A percentile compares a stretch with the other conserved stretches of the same genome.
These are phyloP conservation scores for Ophion obscuratus DNA, from an alignment of 2,888 invertebrate genomes.

Conservation along the genomic window DNA sequence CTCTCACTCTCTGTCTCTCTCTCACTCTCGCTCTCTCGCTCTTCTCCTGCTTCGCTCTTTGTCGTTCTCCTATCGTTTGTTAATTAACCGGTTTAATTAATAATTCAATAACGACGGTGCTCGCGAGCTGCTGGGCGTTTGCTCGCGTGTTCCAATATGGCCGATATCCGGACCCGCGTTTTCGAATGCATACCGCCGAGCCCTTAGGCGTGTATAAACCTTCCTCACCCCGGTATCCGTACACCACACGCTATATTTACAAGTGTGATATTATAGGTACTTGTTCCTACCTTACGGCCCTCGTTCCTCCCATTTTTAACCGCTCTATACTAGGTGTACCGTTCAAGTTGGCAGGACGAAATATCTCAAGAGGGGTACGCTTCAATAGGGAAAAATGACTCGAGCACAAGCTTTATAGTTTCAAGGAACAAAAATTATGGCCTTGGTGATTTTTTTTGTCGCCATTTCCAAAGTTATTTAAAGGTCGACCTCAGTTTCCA, in stretches of 20 bases:
- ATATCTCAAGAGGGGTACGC: too few species aligned
- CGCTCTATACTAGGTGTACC: background rate
- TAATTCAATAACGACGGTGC: conserved; percentile 77
- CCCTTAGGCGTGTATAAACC: conserved; percentile 53
- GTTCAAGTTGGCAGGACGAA: too few species aligned
- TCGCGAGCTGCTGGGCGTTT: conserved; percentile 25
- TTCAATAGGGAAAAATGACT: too few species aligned
- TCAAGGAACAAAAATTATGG: too few species aligned
- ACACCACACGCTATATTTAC: conserved; percentile 26
- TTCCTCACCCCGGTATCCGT: background rate
- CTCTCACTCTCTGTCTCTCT: background rate
- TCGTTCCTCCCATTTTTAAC: background rate
- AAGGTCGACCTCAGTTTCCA: too few species aligned
- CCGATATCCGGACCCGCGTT: conserved; percentile 9
- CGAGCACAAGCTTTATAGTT: too few species aligned
- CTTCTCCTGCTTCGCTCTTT: conserved; percentile 59
- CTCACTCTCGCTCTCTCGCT: background rate
- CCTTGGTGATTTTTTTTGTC: too few species aligned
- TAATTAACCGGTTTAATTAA: conserved; percentile 80
- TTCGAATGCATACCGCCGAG: conserved; percentile 31
- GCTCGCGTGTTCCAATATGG: background rate
- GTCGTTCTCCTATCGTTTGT: conserved; percentile 78
- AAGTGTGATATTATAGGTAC: conserved; percentile 13
- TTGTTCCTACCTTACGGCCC: background rate
- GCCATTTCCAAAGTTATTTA: too few species aligned